Base-by-base conservation (phyloP, 1,140 invertebrate species). In the Scylla paramamosain region DNA sequence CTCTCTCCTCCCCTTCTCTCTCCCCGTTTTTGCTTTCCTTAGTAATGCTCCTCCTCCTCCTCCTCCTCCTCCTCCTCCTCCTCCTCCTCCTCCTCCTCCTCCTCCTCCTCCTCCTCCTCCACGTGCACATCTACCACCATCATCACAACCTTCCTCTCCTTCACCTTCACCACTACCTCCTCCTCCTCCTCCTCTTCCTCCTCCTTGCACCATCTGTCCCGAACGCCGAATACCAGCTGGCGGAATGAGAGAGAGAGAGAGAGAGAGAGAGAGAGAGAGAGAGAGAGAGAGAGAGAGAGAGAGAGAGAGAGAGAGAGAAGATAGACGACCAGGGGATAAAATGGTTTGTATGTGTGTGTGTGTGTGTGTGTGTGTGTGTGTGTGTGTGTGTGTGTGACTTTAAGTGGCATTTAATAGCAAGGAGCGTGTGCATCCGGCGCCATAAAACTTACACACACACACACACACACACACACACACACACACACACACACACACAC, bases 331-430 rank as follows among this genome's bases (percentile, higher is more conserved):
- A 39, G 39, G 39, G 1, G 39, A 39, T 39, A 39, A 39, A 39
- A 39, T 39, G 39, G 39, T 39, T 39, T 20, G 86, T 20, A 3
- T 20, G 86, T 88, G 86, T 88, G 86, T 88, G 86, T 88, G 86
- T 88, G 86, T 88, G 86, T 88, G 86, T 88, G 86, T 88, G 86
- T 88, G 86, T 88, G 86, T 88, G 86, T 88, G 86, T 88, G 86
- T 88, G 86, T n/a, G 16, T 31, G 20, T 88, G 29, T 31, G 29
- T 88, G 86, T n/a, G 86, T 20, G 16, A 32, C 16, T n/a, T 29
- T 20, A 88, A 16, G 32, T 16, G 32, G 32, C n/a, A 16, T 29
- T 20, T 29, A 31, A 88, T 88, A 88, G n/a, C n/a, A 31, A 29
- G 32, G n/a, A 31, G 32, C 32, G 32, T 29, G n/a, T 16, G 32